Conservation (phyloP, 2,797 vertebrate genomes). For the Mus caroli region DNA sequence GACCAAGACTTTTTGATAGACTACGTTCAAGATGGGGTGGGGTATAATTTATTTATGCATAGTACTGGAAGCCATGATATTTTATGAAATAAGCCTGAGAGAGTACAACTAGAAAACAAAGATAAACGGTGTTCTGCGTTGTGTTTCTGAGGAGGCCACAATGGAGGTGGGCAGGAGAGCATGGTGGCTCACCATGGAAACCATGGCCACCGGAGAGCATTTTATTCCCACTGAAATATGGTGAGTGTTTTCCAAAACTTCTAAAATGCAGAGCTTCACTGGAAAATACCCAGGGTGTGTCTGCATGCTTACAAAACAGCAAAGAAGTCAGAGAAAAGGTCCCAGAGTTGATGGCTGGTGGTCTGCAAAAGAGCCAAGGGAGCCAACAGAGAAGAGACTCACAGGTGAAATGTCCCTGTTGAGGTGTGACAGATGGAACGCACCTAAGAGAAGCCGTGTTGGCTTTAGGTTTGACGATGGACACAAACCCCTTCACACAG, state of each 20-base stretch:
- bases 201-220: neutral
- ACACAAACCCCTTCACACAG: neutral
- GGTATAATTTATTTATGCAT: neutral
- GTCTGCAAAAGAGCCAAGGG: neutral
- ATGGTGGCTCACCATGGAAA: neutral
- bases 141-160: neutral
- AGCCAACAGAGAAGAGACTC: neutral
- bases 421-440: neutral
- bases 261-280: neutral
- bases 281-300: neutral
- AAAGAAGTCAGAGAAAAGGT: neutral
- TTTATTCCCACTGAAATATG: slow-evolving; percentile 10
- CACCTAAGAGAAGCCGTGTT: too few species aligned
- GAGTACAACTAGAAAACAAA: neutral
- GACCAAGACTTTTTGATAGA: neutral
- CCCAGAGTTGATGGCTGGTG: neutral
- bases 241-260: neutral
- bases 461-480: neutral
- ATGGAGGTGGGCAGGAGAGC: neutral
- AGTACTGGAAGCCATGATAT: neutral
- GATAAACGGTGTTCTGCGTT: neutral
- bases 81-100: slow-evolving; percentile 28
- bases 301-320: neutral
- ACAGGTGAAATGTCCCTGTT: neutral
- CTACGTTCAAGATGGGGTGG: neutral